Evolutionary conservation across 2,113 vertebrate species (phyloP).

Genomic region (Arothron firmamentum): DNA sequence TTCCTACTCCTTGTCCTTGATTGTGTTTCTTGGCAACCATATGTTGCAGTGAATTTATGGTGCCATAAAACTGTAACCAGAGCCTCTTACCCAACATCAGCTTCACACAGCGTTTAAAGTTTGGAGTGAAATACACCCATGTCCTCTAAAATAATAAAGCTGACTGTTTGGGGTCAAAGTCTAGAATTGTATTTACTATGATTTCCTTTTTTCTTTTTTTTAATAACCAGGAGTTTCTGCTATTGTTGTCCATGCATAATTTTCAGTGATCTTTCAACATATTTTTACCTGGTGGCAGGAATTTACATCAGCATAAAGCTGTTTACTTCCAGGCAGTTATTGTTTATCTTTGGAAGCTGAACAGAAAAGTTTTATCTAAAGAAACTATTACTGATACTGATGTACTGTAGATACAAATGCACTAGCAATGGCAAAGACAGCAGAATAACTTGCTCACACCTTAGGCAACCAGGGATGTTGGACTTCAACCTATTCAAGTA

Average conservation of each 20-base stretch:
- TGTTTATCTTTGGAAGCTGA: not conserved
- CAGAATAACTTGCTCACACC: conserved; percentile 5
- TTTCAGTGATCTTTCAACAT: not conserved
- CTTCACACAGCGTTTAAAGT: not conserved
- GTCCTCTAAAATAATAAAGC: too few species aligned
- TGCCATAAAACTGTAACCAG: conserved; percentile 17
- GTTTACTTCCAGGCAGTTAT: not conserved
- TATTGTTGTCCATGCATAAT: too few species aligned
- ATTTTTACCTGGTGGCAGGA: not conserved
- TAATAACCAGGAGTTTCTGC: not conserved
- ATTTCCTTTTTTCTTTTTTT: not conserved
- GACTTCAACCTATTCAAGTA: conserved; percentile 69
- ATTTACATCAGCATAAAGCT: not conserved
- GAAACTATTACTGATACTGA: not conserved
- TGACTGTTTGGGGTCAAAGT: conserved; percentile 12
- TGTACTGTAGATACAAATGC: not conserved
- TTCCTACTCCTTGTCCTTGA: not conserved
- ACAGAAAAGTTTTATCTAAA: not conserved
- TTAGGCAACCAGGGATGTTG: conserved; percentile 38
- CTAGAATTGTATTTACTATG: not conserved
- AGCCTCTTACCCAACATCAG: conserved; percentile 4
- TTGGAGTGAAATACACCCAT: not conserved
- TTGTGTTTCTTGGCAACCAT: conserved; percentile 15
- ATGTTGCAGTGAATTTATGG: conserved; percentile 40
- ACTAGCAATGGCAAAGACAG: too few species aligned